Conservation (phyloP, 1,140 invertebrate species). For the Hirudo medicinalis region DNA sequence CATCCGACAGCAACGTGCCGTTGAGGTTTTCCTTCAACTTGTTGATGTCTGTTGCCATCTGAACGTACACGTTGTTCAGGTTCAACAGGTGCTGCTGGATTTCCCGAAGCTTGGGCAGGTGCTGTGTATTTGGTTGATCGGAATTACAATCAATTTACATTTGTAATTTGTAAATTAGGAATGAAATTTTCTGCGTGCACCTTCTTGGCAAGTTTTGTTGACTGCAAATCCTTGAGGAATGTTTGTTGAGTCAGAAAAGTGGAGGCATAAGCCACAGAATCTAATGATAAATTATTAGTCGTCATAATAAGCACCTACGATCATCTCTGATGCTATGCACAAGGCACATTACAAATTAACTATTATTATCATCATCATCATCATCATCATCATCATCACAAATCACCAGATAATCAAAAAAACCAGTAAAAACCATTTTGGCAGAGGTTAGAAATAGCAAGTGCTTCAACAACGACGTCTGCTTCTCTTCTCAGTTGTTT, state of each 20-base stretch:
- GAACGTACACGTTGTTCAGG: constrained; percentile 51
- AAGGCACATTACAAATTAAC: too few species aligned
- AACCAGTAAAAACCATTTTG: too few species aligned
- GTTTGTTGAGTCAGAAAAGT: background rate
- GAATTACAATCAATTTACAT: background rate
- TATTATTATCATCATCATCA: too few species aligned
- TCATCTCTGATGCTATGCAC: too few species aligned
- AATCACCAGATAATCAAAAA: too few species aligned
- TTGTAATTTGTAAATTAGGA: background rate
- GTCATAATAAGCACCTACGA: background rate
- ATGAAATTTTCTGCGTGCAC: background rate
- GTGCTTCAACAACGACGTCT: constrained; percentile 46
- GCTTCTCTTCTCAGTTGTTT: constrained; percentile 56
- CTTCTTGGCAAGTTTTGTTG: background rate
- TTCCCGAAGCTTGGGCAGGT: constrained; percentile 45
- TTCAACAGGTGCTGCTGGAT: constrained; percentile 50
- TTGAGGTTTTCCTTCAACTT: constrained; percentile 37
- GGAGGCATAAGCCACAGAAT: background rate
- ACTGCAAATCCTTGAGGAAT: background rate
- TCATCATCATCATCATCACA: background rate
- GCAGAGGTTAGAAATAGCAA: constrained; percentile 16
- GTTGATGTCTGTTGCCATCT: constrained; percentile 58
- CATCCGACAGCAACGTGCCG: too few species aligned
- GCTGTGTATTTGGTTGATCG: constrained; percentile 28
- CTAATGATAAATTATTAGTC: background rate